Evolutionary conservation across 2,113 vertebrate species (phyloP).

Genomic region (Catharus fuscescens): DNA sequence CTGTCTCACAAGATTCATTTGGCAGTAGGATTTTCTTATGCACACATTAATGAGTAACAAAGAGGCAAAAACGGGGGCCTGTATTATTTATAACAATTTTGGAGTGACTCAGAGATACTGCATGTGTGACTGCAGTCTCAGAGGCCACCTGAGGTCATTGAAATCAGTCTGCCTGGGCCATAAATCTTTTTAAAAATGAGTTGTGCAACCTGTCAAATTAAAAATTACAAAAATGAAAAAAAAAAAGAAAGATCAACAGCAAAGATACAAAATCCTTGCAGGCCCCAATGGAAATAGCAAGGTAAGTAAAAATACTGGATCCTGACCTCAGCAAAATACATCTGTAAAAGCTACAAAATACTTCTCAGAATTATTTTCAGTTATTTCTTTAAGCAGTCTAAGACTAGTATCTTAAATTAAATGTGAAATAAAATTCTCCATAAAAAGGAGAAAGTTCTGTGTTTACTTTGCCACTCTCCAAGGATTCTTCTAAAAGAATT

Average conservation of each 20-base stretch:
- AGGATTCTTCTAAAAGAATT: conserved; percentile 20
- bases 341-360: not conserved
- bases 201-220: not conserved
- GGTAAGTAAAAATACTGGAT: not conserved
- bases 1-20: not conserved
- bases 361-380: not conserved
- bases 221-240: not conserved
- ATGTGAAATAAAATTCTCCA: not conserved
- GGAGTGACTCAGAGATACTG: not conserved
- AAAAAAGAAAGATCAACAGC: not conserved
- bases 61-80: not conserved
- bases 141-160: not conserved
- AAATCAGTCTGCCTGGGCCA: not conserved
- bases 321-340: not conserved
- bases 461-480: not conserved
- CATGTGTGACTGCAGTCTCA: not conserved
- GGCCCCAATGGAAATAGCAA: not conserved
- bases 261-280: not conserved
- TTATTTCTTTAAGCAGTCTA: not conserved
- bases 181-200: not conserved
- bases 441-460: not conserved
- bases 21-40: not conserved
- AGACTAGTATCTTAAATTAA: not conserved
- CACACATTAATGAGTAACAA: not conserved
- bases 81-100: not conserved